Evolutionary conservation across 2,888 invertebrate genomes (phyloP).

Genomic region (Heliconius charithonia): DNA sequence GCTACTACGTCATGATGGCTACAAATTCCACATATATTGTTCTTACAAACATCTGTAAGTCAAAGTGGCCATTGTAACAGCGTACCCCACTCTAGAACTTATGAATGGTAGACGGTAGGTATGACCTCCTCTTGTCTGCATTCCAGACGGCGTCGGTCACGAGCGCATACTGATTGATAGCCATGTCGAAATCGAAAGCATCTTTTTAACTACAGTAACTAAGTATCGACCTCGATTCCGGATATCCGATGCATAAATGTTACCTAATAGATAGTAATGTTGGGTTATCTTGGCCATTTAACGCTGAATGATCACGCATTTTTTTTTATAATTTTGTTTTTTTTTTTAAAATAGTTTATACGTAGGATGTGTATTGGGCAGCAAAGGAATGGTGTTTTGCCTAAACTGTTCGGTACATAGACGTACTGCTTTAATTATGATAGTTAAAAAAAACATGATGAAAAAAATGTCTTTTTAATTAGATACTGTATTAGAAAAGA

Average conservation of each 20-base stretch:
- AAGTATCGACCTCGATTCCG: constrained; percentile 54
- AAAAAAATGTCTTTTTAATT: too few species aligned
- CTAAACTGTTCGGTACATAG: neutral
- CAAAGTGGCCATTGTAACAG: neutral
- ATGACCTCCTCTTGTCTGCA: constrained; percentile 51
- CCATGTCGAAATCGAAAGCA: constrained; percentile 61
- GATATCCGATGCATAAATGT: constrained; percentile 61
- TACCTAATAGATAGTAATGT: constrained; percentile 51
- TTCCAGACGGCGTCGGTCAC: constrained; percentile 54
- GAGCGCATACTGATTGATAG: constrained; percentile 56
- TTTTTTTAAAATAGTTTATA: neutral
- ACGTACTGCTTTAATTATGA: too few species aligned
- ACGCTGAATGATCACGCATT: constrained; percentile 49
- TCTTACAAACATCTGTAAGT: neutral
- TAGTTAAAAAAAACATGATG: too few species aligned
- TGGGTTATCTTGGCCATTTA: constrained; percentile 15
- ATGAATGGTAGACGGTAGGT: constrained; percentile 22
- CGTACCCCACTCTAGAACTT: neutral
- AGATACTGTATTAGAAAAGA: too few species aligned
- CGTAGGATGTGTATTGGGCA: neutral
- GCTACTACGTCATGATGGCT: too few species aligned
- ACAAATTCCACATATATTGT: too few species aligned
- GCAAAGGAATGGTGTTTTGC: neutral
- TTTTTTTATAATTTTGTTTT: neutral
- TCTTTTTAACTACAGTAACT: constrained; percentile 49